These are phyloP conservation scores for Camptogramma bilineatum DNA, from an alignment of 2,888 invertebrate species.

Conservation along the genomic window DNA sequence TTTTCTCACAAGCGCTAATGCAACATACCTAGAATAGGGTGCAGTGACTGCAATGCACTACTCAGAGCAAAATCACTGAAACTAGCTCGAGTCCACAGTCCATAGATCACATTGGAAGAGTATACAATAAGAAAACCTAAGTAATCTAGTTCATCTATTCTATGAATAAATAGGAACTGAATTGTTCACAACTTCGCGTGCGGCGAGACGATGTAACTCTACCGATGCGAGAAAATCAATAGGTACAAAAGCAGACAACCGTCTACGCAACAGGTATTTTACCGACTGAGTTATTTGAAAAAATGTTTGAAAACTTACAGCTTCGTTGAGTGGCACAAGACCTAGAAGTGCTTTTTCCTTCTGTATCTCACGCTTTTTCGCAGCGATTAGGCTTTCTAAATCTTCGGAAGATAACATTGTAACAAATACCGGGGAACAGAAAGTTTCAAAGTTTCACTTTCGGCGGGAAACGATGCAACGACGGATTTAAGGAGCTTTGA, in stretches of 20 bases:
- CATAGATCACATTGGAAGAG: background rate
- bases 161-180: background rate
- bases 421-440: constrained; percentile 1
- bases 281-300: constrained; percentile 28
- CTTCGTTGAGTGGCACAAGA: constrained; percentile 47
- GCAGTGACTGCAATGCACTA: constrained; percentile 1
- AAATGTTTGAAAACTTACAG: constrained; percentile 49
- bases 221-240: constrained; percentile 57
- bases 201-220: constrained; percentile 48
- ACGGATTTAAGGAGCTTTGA: too few relatives aligned
- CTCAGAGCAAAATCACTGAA: background rate
- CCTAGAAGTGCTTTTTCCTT: constrained; percentile 73
- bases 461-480: constrained; percentile 29
- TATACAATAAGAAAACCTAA: background rate
- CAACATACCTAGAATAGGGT: background rate
- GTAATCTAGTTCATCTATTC: background rate
- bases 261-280: constrained; percentile 55
- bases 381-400: constrained; percentile 77
- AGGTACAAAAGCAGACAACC: constrained; percentile 34
- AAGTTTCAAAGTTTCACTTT: constrained; percentile 23
- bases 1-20: background rate
- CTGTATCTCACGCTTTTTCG: constrained; percentile 77
- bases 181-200: constrained; percentile 25
- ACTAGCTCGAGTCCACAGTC: background rate
- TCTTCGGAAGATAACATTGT: constrained; percentile 69